Conservation (phyloP, 1,140 invertebrate species). For the Dysdera silvatica region DNA sequence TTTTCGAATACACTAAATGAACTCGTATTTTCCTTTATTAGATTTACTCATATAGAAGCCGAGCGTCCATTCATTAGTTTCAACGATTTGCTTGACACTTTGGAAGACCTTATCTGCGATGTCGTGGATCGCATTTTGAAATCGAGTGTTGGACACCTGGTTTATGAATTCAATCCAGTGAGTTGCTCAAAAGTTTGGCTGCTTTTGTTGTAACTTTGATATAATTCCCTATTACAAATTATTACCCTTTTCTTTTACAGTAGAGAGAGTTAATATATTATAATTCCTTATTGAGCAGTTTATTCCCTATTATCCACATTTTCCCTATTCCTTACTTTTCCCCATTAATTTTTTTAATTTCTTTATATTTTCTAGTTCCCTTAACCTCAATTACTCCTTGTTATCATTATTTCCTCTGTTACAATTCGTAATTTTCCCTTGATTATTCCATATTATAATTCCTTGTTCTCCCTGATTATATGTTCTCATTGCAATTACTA, state of each 20-base stretch:
- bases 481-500: too few relatives aligned
- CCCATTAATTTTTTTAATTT: background rate
- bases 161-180: conserved; percentile 84
- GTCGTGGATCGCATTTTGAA: conserved; percentile 85
- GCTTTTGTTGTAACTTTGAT: background rate
- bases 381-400: too few relatives aligned
- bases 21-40: too few relatives aligned
- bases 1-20: too few relatives aligned
- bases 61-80: conserved; percentile 95
- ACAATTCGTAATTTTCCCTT: too few relatives aligned
- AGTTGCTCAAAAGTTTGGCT: conserved; percentile 39
- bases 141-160: conserved; percentile 65
- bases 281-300: background rate
- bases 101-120: conserved; percentile 94
- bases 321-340: background rate
- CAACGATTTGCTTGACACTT: conserved; percentile 75
- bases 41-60: conserved; percentile 93
- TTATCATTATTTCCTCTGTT: too few relatives aligned
- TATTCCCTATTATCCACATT: background rate
- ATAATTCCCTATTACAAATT: too few relatives aligned
- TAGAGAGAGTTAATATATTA: background rate
- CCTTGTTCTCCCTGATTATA: too few relatives aligned
- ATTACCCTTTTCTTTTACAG: too few relatives aligned
- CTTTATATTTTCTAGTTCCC: too few relatives aligned
- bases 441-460: too few relatives aligned